phyloP scores from a whole-genome alignment of 2,888 invertebrate genomes.

The Drosophila neonasuta region DNA sequence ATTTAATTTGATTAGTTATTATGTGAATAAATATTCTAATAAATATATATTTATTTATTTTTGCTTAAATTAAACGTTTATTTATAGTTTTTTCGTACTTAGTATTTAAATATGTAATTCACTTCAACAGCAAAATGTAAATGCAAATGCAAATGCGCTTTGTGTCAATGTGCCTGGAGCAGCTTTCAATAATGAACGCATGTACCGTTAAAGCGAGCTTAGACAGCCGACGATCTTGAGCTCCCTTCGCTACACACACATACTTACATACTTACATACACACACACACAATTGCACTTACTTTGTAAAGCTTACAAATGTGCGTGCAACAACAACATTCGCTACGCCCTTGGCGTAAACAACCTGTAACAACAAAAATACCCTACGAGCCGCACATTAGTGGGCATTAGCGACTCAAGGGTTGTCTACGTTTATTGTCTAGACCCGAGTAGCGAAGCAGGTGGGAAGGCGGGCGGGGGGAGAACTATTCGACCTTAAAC shows the following conservation, averaged over 20 bases:
- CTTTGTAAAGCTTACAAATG: slow-evolving; percentile 14
- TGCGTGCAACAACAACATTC: slow-evolving; percentile 45
- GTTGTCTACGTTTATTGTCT: slow-evolving; percentile 45
- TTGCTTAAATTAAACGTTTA: not conserved
- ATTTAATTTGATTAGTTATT: no score
- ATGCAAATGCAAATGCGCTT: slow-evolving; percentile 11
- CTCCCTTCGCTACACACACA: slow-evolving; percentile 1
- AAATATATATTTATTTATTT: not conserved
- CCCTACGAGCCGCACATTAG: slow-evolving; percentile 53
- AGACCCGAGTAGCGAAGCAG: slow-evolving; percentile 10
- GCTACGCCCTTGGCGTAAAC: slow-evolving; percentile 60
- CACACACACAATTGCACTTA: not conserved
- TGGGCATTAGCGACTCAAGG: slow-evolving; percentile 62
- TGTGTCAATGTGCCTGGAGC: slow-evolving; percentile 24
- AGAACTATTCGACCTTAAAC: slow-evolving; percentile 60
- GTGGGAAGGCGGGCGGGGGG: not conserved
- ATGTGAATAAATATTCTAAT: no score
- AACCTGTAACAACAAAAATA: slow-evolving; percentile 36
- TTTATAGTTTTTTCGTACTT: not conserved
- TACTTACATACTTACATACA: no score
- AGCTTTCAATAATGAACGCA: slow-evolving; percentile 9
- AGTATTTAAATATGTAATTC: not conserved
- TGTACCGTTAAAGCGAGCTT: slow-evolving; percentile 24
- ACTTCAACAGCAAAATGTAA: not conserved
- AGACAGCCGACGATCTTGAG: slow-evolving; percentile 17